Base-by-base conservation (phyloP, 2,797 vertebrate species). In the Poeciliopsis gracilis region DNA sequence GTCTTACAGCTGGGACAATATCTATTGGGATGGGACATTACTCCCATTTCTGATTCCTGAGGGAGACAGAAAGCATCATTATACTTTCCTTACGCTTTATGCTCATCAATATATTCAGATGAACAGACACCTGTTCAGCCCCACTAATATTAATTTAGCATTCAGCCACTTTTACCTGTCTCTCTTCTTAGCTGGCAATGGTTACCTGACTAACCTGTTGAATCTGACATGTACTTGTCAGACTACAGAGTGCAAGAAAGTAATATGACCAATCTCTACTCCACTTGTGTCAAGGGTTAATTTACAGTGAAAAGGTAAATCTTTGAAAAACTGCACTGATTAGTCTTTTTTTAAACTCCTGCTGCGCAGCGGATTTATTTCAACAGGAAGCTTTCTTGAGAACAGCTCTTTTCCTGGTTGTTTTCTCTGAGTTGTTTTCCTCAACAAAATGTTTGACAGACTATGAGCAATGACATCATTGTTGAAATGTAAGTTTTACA, bases 261-360 rank as follows among this genome's bases (percentile, higher is more conserved):
- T 79, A 73, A 73, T 88, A 88, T 89, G 72, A 82, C 61, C 75
- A 78, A 84, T 83, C 78, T 84, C 75, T 84, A 57, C 11, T 16
- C 81, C 47, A 74, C 77, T 82, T 76, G 66, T 90, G 84, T 90
- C 87, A 90, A 92, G 73, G 83, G 82, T 92, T 91, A 72, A 88
- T 76, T 90, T 89, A 86, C 74, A 57, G 75, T 72, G 83, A 82
- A 77, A 83, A 70, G 12, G 69, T 61, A 6, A 79, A 80, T 82
- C 77, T 86, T 87, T 89, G 71, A 86, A 89, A 81, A 82, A 63
- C 72, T 72, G 53, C 36, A 57, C 73, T 81, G 75, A 80, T 88
- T 63, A 73, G 74, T 77, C 82, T 61, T 84, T 77, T 82, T 61
- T 85, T 77, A 66, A 28, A 43, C 74, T 76, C 73, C 76, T 45